A percentile compares a stretch with the other conserved stretches of the same genome.
Conservation (phyloP, 2,797 vertebrate species). For the Paguma larvata region DNA sequence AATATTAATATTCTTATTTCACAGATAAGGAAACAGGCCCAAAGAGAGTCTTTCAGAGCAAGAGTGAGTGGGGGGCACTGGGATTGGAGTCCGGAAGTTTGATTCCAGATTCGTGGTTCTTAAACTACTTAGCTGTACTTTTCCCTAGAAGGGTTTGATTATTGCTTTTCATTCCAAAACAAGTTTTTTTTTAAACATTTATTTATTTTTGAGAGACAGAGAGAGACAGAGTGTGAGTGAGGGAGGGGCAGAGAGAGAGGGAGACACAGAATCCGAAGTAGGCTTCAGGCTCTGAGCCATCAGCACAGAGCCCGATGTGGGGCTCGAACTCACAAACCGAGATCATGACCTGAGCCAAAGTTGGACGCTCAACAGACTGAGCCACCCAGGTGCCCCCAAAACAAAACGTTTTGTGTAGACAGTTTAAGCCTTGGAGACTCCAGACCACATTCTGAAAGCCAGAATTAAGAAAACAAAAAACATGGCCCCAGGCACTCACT, state of each 20-base stretch:
- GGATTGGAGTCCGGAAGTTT: background rate
- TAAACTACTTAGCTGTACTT: background rate
- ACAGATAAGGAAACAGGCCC: background rate
- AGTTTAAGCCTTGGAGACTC: background rate
- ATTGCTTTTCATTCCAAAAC: slow-evolving; percentile 28
- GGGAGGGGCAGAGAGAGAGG: too few relatives aligned
- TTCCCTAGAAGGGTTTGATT: slow-evolving; percentile 23
- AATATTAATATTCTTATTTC: background rate
- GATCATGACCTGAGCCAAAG: too few relatives aligned
- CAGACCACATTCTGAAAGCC: slow-evolving; percentile 49
- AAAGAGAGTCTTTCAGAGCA: slow-evolving; percentile 42
- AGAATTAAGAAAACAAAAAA: slow-evolving; percentile 63
- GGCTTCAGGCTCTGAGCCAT: too few relatives aligned
- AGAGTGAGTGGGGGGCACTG: background rate
- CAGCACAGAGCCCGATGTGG: too few relatives aligned
- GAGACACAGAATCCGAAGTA: too few relatives aligned
- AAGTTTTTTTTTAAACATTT: background rate
- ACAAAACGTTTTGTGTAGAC: slow-evolving; percentile 31
- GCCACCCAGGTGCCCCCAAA: background rate
- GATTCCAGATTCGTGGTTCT: slow-evolving; percentile 4
- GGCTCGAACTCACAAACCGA: too few relatives aligned
- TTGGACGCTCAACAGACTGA: too few relatives aligned
- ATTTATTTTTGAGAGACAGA: too few relatives aligned
- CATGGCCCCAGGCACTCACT: background rate
- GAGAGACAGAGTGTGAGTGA: too few relatives aligned